Percentiles rank a stretch among this genome's conserved stretches.
Evolutionary conservation across 2,888 invertebrate species (phyloP).

Genomic region (Carabus problematicus): DNA sequence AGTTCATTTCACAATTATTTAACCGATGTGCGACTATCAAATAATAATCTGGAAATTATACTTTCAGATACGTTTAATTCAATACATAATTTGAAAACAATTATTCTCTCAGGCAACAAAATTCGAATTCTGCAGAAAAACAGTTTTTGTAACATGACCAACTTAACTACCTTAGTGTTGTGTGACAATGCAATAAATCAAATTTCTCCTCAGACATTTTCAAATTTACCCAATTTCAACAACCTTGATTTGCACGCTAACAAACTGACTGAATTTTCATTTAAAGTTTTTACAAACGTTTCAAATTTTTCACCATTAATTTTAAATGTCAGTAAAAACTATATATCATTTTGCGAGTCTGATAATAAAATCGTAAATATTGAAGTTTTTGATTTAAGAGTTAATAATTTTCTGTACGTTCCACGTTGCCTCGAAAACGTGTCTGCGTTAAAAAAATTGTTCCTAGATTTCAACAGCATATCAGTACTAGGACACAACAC

Average conservation of each 20-base stretch:
- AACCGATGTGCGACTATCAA: conserved; percentile 80
- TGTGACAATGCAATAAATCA: conserved; percentile 80
- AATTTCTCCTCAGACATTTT: conserved; percentile 76
- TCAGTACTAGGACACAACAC: conserved; percentile 73
- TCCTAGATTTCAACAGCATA: conserved; percentile 78
- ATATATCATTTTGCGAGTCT: conserved; percentile 60
- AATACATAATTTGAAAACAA: conserved; percentile 75
- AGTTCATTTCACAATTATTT: conserved; percentile 74
- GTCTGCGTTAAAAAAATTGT: conserved; percentile 71
- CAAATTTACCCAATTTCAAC: conserved; percentile 76
- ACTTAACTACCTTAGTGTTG: conserved; percentile 81
- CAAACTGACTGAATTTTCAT: conserved; percentile 71
- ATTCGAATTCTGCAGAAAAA: conserved; percentile 73
- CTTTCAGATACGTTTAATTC: conserved; percentile 74
- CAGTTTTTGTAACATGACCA: conserved; percentile 79
- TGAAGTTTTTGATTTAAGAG: conserved; percentile 73
- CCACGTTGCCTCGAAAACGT: conserved; percentile 73
- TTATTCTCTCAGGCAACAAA: conserved; percentile 81
- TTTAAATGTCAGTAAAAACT: conserved; percentile 79
- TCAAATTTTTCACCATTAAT: conserved; percentile 72
- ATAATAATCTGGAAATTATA: conserved; percentile 77
- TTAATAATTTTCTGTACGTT: conserved; percentile 71
- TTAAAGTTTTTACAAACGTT: conserved; percentile 73
- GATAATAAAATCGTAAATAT: conserved; percentile 66
- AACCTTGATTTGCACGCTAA: conserved; percentile 84